phyloP scores from a whole-genome alignment of 2,888 invertebrate genomes.

The Xanthostigma xanthostigma region DNA sequence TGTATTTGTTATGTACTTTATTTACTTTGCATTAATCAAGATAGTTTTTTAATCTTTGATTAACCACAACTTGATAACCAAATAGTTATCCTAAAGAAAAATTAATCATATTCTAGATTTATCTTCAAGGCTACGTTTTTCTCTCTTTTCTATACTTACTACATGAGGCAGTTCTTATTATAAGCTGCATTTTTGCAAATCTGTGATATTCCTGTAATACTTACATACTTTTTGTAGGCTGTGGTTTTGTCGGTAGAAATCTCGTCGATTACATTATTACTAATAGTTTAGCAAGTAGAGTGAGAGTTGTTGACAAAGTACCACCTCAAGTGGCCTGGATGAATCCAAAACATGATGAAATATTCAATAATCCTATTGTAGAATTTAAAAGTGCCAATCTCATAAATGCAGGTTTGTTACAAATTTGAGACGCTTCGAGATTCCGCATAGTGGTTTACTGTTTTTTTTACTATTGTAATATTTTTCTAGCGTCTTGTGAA shows the following conservation, averaged over 20 bases:
- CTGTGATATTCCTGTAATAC: no score
- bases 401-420: constrained; percentile 57
- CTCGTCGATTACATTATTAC: constrained; percentile 65
- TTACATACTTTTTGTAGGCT: constrained; percentile 43
- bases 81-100: no score
- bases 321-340: constrained; percentile 88
- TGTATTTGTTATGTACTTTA: no score
- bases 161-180: no score
- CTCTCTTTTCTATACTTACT: no score
- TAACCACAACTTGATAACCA: no score
- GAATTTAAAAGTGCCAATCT: constrained; percentile 86
- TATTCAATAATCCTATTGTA: constrained; percentile 60
- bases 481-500: constrained; percentile 58
- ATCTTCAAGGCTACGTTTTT: no score
- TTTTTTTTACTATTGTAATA: constrained; percentile 24
- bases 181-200: no score
- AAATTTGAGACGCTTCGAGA: neutral
- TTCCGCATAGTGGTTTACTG: neutral
- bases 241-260: constrained; percentile 87
- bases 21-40: no score
- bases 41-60: no score
- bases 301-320: constrained; percentile 82
- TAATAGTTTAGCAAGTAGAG: constrained; percentile 56
- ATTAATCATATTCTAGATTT: no score
- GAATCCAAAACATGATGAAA: constrained; percentile 52